Percentiles rank a stretch among this genome's conserved stretches.
Evolutionary conservation across 2,797 vertebrate species (phyloP).

Genomic region (Eulemur rubriventer): DNA sequence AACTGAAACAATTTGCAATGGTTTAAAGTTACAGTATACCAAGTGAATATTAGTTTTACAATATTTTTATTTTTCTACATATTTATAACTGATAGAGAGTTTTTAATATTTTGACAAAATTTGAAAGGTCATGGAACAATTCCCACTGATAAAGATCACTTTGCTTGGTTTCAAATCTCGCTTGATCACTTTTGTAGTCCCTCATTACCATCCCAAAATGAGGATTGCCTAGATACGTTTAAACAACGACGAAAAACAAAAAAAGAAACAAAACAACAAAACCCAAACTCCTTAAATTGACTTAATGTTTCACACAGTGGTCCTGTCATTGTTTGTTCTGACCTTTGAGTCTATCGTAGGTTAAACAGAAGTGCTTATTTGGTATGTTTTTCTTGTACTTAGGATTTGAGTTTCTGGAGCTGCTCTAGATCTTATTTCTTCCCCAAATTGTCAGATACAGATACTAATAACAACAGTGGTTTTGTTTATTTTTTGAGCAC

Average conservation of each 20-base stretch:
- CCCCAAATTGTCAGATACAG: not conserved
- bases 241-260: not conserved
- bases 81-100: not conserved
- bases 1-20: not conserved
- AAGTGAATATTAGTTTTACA: not conserved
- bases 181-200: not conserved
- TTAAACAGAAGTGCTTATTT: not conserved
- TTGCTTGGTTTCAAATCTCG: not conserved
- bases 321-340: not conserved
- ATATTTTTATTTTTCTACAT: not conserved
- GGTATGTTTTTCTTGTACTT: not conserved
- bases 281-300: not conserved
- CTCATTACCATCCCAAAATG: not conserved
- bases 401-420: not conserved
- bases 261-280: not conserved
- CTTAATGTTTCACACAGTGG: not conserved
- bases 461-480: not conserved
- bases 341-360: not conserved
- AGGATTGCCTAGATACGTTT: not conserved
- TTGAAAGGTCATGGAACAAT: not conserved
- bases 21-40: not conserved
- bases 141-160: not conserved
- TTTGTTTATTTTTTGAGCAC: not conserved
- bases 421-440: not conserved
- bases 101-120: not conserved